Base-by-base conservation (phyloP, 2,113 vertebrate species). In the Bubalus kerabau region DNA sequence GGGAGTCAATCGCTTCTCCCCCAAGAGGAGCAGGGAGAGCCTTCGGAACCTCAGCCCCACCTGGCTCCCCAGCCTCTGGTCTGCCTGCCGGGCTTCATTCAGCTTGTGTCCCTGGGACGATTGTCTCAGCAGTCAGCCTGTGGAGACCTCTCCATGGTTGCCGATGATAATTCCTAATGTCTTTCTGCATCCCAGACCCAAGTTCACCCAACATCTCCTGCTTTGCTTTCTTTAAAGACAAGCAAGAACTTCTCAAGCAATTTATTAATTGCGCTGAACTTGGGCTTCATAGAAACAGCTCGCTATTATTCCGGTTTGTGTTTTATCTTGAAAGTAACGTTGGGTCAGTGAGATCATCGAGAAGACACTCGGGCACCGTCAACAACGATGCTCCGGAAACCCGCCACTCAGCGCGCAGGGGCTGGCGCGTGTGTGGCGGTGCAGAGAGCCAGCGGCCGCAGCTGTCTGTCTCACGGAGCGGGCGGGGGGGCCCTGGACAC, bases 391-490 rank as follows among this genome's bases (percentile, higher is more conserved):
- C 23, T 13, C 17, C 6, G 6, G 16, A 13, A n/a, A 0, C 59
- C 7, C 1, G 0, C 3, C 3, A 5, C 6, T 2, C 24, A 14
- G 13, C 7, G 4, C 2, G 0, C 7, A 10, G 80, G 8, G 26
- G 30, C 13, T 1, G 43, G 16, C 6, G 0, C 16, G 0, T 11
- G 43, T 2, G 40, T 6, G 17, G 17, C 6, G 5, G 3, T 10
- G 7, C 14, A 3, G 74, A 17, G 40, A 0, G 0, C 5, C 5
- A 2, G 3, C 6, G 28, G 21, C 12, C 6, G n/a, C 60, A n/a
- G 83, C 0, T 0, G 46, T 8, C 17, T 21, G 0, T 57, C 36
- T 23, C 7, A 7, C 0, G 2, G 48, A 50, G 11, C 2, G 0
- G 0, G 1, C 0, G 2, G 78, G 24, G 24, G 12, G 52, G 32